These are phyloP conservation scores for Allacma fusca DNA, from an alignment of 2,888 invertebrate species.

Conservation along the genomic window DNA sequence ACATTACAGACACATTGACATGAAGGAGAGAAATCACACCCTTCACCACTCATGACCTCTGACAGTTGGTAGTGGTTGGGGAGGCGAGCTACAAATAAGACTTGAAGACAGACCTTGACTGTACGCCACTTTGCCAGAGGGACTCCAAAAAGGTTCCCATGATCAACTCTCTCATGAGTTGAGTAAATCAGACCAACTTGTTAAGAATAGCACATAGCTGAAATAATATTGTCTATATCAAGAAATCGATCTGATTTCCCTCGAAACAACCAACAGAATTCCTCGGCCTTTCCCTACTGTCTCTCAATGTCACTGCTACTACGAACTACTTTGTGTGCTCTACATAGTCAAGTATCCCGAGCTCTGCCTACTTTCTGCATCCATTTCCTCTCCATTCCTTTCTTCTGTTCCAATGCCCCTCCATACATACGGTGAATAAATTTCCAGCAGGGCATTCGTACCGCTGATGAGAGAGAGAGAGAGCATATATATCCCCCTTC, in stretches of 20 bases:
- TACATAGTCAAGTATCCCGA: not conserved
- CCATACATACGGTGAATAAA: constrained; percentile 3
- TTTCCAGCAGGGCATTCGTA: not conserved
- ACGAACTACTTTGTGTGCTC: not conserved
- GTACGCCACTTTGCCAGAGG: no score
- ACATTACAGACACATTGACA: not conserved
- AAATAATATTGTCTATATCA: constrained; percentile 10
- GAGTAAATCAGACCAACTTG: constrained; percentile 20
- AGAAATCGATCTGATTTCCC: constrained; percentile 21
- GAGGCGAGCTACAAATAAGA: no score
- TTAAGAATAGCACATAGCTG: not conserved
- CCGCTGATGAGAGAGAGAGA: no score
- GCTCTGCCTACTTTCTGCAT: not conserved
- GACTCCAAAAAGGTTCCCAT: no score
- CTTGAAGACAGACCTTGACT: no score
- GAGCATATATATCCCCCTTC: no score
- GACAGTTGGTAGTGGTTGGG: not conserved
- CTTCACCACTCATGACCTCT: not conserved
- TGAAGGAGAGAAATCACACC: not conserved
- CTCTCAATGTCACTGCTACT: constrained; percentile 5
- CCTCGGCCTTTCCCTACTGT: not conserved
- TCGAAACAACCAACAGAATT: constrained; percentile 3
- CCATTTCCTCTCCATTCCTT: no score
- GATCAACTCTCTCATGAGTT: constrained; percentile 6
- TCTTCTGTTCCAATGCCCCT: not conserved